A percentile compares a stretch with the other conserved stretches of the same genome.
phyloP scores from a whole-genome alignment of 2,113 vertebrate species.

The Trogon melanurus region DNA sequence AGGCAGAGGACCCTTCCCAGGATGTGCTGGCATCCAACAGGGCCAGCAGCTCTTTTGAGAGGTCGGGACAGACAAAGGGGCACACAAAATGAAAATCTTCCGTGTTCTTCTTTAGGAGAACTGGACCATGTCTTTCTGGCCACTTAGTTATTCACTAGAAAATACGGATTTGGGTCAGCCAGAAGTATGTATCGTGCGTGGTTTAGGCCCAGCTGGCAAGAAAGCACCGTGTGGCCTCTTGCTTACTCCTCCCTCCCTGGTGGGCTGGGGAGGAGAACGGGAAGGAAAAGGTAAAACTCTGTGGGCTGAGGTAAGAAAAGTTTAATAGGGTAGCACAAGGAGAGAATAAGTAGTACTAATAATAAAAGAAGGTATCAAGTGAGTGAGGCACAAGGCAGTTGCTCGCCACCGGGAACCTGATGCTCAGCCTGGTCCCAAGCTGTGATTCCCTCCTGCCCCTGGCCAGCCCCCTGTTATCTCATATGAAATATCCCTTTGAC shows the following conservation, averaged over 20 bases:
- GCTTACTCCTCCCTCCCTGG: neutral
- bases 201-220: neutral
- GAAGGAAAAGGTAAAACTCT: neutral
- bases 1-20: neutral
- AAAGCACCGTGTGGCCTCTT: no score
- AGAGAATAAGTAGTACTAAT: neutral
- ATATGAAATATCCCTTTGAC: no score
- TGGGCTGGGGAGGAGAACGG: neutral
- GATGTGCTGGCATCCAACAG: neutral
- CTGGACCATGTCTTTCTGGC: neutral
- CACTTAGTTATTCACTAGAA: conserved; percentile 3
- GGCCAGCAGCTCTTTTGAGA: neutral
- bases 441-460: neutral
- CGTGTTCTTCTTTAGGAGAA: neutral
- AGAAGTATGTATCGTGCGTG: neutral
- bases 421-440: neutral
- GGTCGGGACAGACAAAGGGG: neutral
- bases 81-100: neutral
- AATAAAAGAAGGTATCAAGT: neutral
- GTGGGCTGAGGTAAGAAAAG: neutral
- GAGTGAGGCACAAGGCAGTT: neutral
- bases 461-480: neutral
- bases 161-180: conserved; percentile 10
- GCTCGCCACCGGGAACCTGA: no score
- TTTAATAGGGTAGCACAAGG: neutral